Conservation (phyloP, 2,888 invertebrate species). For the Diadegma fenestrale region DNA sequence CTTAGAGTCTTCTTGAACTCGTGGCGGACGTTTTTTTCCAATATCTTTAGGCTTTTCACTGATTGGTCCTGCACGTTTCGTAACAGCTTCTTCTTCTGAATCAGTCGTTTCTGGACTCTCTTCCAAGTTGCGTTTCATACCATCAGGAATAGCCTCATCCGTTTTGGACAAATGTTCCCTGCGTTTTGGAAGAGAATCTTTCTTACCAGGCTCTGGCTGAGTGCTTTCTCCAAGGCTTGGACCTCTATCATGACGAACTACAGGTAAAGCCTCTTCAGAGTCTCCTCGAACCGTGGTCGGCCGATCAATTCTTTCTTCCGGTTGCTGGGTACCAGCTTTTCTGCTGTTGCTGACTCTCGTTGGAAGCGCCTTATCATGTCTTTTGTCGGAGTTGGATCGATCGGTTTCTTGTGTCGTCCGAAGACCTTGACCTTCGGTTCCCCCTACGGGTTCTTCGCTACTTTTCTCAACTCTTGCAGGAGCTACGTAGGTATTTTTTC, state of each 20-base stretch:
- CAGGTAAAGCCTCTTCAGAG: not conserved
- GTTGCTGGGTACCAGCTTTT: not conserved
- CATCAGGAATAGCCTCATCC: not conserved
- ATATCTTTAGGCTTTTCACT: no score
- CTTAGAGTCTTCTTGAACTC: not conserved
- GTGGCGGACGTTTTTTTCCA: not conserved
- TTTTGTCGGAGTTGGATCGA: not conserved
- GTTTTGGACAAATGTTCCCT: not conserved
- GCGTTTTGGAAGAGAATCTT: not conserved
- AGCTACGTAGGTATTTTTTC: not conserved
- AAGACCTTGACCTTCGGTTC: not conserved
- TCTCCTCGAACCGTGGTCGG: not conserved
- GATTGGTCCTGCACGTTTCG: not conserved
- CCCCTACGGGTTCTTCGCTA: not conserved
- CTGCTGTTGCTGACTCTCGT: not conserved
- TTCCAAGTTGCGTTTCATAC: not conserved
- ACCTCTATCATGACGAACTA: not conserved
- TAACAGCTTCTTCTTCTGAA: not conserved
- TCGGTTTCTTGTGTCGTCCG: constrained; percentile 4
- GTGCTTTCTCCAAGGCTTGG: not conserved
- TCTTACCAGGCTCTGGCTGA: not conserved
- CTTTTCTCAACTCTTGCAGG: not conserved
- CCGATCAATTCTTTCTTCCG: not conserved
- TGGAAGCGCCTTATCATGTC: not conserved
- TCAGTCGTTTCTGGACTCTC: not conserved